phyloP scores from a whole-genome alignment of 2,888 invertebrate genomes.

The Chrysopilus asiliformis region DNA sequence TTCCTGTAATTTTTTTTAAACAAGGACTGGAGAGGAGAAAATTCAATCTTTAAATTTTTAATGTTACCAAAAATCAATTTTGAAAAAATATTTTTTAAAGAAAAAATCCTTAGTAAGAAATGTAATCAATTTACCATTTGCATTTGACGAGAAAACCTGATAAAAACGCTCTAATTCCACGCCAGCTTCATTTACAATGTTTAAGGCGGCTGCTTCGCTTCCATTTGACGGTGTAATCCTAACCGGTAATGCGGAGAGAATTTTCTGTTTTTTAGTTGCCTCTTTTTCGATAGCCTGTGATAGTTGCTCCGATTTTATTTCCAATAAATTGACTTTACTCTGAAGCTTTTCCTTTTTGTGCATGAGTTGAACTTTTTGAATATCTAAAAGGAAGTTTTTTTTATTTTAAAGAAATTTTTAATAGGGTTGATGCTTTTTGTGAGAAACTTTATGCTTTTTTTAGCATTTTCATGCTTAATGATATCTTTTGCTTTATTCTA shows the following conservation, averaged over 20 bases:
- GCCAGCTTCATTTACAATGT: constrained; percentile 23
- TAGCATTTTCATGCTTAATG: too few relatives aligned
- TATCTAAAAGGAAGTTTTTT: constrained; percentile 21
- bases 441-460: too few relatives aligned
- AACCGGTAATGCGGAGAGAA: constrained; percentile 26
- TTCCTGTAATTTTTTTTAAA: too few relatives aligned
- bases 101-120: too few relatives aligned
- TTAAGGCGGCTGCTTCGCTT: constrained; percentile 22
- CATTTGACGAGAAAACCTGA: constrained; percentile 18
- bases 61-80: too few relatives aligned
- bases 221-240: constrained; percentile 23
- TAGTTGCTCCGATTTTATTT: constrained; percentile 23
- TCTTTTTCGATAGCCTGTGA: constrained; percentile 21
- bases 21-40: too few relatives aligned
- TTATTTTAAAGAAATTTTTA: too few relatives aligned
- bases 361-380: constrained; percentile 23
- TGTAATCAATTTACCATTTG: too few relatives aligned
- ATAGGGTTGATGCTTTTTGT: too few relatives aligned
- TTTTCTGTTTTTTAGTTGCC: constrained; percentile 19
- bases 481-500: not conserved
- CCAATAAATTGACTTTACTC: constrained; percentile 22
- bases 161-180: constrained; percentile 27
- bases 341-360: constrained; percentile 21
- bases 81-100: too few relatives aligned
- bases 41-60: too few relatives aligned